These are phyloP conservation scores for Steatornis caripensis DNA, from an alignment of 2,113 vertebrate species.

Conservation along the genomic window DNA sequence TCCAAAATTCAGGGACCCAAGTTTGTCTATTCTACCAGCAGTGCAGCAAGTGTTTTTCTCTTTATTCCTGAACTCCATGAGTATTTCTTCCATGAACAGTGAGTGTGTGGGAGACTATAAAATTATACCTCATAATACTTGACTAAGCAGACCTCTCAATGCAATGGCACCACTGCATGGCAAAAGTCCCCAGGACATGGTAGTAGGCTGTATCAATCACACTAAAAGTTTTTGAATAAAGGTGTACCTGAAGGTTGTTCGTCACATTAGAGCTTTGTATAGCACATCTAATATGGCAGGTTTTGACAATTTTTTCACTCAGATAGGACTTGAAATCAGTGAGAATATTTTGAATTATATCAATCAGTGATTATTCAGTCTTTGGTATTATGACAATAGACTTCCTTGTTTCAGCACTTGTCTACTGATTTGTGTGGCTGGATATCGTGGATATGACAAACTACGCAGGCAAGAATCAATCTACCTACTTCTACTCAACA, in stretches of 20 bases:
- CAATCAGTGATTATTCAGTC: not conserved
- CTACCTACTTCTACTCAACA: not conserved
- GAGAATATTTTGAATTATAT: not conserved
- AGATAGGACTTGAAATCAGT: not conserved
- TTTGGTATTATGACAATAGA: not conserved
- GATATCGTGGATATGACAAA: not conserved
- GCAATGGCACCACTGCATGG: not conserved
- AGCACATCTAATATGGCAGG: not conserved
- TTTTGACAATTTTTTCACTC: not conserved
- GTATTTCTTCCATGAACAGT: not conserved
- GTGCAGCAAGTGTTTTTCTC: not conserved
- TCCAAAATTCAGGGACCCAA: not conserved
- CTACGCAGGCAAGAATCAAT: not conserved
- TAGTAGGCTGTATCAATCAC: not conserved
- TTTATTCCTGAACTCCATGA: not conserved
- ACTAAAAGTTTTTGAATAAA: not conserved
- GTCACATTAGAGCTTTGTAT: not conserved
- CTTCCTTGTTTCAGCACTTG: not conserved
- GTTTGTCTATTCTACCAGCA: not conserved
- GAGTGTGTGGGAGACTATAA: not conserved
- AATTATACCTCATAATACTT: not conserved
- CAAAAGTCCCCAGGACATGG: not conserved
- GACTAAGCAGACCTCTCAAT: not conserved
- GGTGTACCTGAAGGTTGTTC: not conserved
- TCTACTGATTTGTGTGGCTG: not conserved